Evolutionary conservation across 2,797 vertebrate genomes (phyloP).

Genomic region (Melanotaenia trifasciata): DNA sequence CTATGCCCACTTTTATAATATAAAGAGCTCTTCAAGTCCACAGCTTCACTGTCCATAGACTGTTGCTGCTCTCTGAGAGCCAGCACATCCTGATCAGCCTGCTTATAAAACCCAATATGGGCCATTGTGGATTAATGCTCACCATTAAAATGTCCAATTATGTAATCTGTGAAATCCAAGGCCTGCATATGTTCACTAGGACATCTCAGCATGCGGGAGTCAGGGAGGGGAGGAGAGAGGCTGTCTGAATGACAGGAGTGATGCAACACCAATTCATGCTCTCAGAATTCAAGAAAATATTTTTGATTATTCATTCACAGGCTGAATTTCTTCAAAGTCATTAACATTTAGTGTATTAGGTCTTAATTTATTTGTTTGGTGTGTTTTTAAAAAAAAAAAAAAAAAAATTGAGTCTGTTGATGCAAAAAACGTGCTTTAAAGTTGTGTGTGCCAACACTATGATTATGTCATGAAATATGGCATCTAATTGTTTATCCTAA

Average conservation of each 20-base stretch:
- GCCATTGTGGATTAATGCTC: conserved; percentile 82
- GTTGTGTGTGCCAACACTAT: conserved; percentile 14
- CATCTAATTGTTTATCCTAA: conserved; percentile 22
- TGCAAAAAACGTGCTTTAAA: background rate
- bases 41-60: conserved; percentile 49
- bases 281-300: conserved; percentile 33
- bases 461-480: conserved; percentile 44
- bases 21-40: conserved; percentile 51
- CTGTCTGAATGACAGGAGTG: conserved; percentile 49
- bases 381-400: background rate
- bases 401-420: too few species aligned
- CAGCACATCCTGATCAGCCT: conserved; percentile 76
- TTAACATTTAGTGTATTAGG: background rate
- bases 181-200: conserved; percentile 76
- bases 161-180: conserved; percentile 84
- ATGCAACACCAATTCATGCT: conserved; percentile 52
- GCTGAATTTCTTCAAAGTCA: background rate
- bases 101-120: conserved; percentile 78
- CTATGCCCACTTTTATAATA: conserved; percentile 60
- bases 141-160: conserved; percentile 84
- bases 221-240: conserved; percentile 24
- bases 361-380: conserved; percentile 17
- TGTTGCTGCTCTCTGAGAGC: conserved; percentile 49
- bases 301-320: conserved; percentile 1
- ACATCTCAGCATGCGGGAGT: conserved; percentile 63